These are phyloP conservation scores for Apostichopus leukothele DNA, from an alignment of 53 echinoderm and acorn worm genomes.

Conservation along the genomic window DNA sequence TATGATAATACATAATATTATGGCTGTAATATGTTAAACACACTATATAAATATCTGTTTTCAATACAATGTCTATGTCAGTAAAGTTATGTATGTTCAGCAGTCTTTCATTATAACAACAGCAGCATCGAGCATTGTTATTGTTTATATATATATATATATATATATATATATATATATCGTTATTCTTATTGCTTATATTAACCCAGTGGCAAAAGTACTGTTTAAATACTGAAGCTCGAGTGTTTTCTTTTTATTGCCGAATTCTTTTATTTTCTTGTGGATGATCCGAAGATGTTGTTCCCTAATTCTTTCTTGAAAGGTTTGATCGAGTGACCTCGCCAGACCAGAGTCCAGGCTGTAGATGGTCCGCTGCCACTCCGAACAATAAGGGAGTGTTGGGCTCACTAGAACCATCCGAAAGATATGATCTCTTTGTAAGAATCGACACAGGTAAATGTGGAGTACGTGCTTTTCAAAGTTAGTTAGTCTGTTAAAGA, in stretches of 20 bases:
- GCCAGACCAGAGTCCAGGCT: not conserved
- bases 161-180: not conserved
- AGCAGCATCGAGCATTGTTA: no score
- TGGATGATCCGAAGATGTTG: not conserved
- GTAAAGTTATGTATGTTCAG: no score
- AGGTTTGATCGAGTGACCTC: not conserved
- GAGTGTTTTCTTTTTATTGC: not conserved
- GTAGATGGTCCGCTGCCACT: not conserved
- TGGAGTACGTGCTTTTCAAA: not conserved
- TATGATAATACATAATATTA: no score
- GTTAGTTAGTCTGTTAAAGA: not conserved
- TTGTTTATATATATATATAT: no score
- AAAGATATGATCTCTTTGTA: not conserved
- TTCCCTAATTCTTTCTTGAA: not conserved
- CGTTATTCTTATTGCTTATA: not conserved
- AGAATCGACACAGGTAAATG: not conserved
- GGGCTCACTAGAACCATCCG: not conserved
- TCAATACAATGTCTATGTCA: no score
- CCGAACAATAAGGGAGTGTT: not conserved
- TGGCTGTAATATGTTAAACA: no score
- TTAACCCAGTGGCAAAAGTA: not conserved
- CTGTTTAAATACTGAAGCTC: not conserved
- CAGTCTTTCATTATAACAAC: no score
- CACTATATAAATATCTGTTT: no score
- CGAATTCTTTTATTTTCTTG: not conserved